Evolutionary conservation across 2,888 invertebrate genomes (phyloP), one percentile per base, ranked within the genome.

Genomic region (Hirtodrosophila confusa): DNA sequence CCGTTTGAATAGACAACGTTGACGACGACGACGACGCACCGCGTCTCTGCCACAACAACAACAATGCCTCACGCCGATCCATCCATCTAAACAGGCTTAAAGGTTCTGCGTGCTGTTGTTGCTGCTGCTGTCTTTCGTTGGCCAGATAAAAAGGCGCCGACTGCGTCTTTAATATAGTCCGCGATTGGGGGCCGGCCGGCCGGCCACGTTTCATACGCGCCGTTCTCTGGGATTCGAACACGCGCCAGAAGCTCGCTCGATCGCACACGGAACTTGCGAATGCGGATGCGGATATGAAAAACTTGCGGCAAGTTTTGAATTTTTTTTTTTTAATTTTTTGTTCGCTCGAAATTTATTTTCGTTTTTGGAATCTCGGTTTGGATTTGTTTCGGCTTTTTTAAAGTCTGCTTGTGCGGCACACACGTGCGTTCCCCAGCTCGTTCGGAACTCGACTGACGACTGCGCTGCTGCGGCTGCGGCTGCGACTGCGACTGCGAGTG

Each of bases 361-460:
- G 8, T 41, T 40, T 45, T 40, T 43, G 27, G 17, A 17, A 27
- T 45, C 12, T 53, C 40, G 57, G 39, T 69, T 62, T 49, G 35
- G 23, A 24, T 29, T 6, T 43, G 39, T 12, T 36, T 36, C 33
- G 7, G 2, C 39, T 57, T 49, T 49, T 29, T 35, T 31, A 17
- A 1, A 10, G 36, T 24, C 44, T 12, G 11, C n/a, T 37, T 33
- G 54, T 74, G 72, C 66, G 73, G 56, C 69, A 77, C 57, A 78
- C 80, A 88, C 89, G 87, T 89, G 86, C 87, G 80, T 76, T 76
- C 68, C 77, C 67, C 71, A 78, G 79, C 89, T 84, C 89, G 84
- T 80, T 89, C 89, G 89, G 88, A 70, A 80, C 86, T 89, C 89
- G 88, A 89, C 89, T 89, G 89, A 88, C 62, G 43, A 55, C 55